Evolutionary conservation across 1,140 invertebrate species (phyloP), one percentile per base, ranked within the genome.

Genomic region (Aphidius ervi): DNA sequence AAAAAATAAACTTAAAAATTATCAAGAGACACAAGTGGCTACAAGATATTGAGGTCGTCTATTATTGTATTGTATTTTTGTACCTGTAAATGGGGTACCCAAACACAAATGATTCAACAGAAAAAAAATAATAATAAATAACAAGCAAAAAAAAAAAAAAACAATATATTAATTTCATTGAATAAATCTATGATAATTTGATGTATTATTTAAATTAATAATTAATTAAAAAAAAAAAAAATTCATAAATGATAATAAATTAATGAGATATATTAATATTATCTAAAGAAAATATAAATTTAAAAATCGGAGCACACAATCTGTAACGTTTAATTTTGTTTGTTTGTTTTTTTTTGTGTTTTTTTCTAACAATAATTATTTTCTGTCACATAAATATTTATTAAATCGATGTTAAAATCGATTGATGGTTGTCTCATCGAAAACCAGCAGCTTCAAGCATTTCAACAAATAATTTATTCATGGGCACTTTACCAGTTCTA

Each of bases 401-500:
- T 42, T 16, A 60, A 54, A 59, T 59, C 53, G 49, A 57, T 37
- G 54, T 56, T 41, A 48, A 31, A 31, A 58, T 58, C 23, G 49
- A 57, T 31, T 58, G 23, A 5, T 46, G 40, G 42, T 52, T 53
- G 43, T 60, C 62, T 78, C 74, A 78, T 77, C 75, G 75, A 62
- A 74, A 71, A 57, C 70, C 71, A 50, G 74, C 73, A 16, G 90
- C 87, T 75, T 97, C 95, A 56, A 98, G 82, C 95, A 98, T 98
- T 82, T 98, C 95, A 39, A 96, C 84, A 77, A 98, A 97, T 7
- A 98, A 84, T 81, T 98, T 98, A 81, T 98, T 97, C 93, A 98
- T 95, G 54, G 88, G 87, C 55, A 95, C 91, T 70, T 90, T 89
- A 16, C 92, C 89, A 64, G 93, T 93, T 68, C 89, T 87, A 68